Percentiles rank a stretch among this genome's conserved stretches.
These are phyloP conservation scores for Hemistola chrysoprasaria DNA, from an alignment of 2,888 invertebrate genomes.

Conservation along the genomic window DNA sequence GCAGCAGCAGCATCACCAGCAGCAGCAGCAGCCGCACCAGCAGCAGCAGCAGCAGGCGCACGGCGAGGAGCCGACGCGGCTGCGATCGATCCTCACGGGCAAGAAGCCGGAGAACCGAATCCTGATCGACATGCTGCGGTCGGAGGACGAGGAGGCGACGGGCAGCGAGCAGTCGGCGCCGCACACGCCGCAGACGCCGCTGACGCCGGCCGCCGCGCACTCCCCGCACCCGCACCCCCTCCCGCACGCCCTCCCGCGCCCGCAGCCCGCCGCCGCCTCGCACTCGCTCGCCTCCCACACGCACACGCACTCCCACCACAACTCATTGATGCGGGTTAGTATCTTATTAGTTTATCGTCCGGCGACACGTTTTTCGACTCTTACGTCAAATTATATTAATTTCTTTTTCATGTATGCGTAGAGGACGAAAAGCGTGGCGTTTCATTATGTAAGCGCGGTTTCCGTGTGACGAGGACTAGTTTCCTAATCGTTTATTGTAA, in stretches of 20 bases:
- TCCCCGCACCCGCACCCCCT: constrained; percentile 37
- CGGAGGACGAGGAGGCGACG: constrained; percentile 73
- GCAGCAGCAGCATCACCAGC: constrained; percentile 2
- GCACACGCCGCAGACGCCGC: constrained; percentile 34
- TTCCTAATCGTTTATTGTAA: constrained; percentile 28
- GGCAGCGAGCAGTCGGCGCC: constrained; percentile 44
- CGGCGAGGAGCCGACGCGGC: constrained; percentile 26
- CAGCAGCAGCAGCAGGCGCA: constrained; percentile 30
- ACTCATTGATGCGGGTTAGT: constrained; percentile 76
- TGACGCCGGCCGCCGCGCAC: constrained; percentile 32
- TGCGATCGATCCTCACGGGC: constrained; percentile 7
- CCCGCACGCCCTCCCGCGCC: constrained; percentile 31
- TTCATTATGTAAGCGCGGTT: too few relatives aligned
- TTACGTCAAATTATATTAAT: too few relatives aligned
- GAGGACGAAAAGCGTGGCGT: too few relatives aligned
- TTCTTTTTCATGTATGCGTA: too few relatives aligned
- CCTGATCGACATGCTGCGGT: constrained; percentile 61
- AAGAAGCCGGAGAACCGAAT: constrained; percentile 74
- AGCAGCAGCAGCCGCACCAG: constrained; percentile 30
- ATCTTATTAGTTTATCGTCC: neutral
- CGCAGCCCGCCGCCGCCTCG: constrained; percentile 35
- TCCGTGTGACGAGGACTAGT: too few relatives aligned
- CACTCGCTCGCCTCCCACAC: constrained; percentile 31
- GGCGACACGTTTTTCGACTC: too few relatives aligned
- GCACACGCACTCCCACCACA: constrained; percentile 51